Evolutionary conservation across 2,888 invertebrate genomes (phyloP), one percentile per base, ranked within the genome.

Genomic region (Dexiosoma caninum): DNA sequence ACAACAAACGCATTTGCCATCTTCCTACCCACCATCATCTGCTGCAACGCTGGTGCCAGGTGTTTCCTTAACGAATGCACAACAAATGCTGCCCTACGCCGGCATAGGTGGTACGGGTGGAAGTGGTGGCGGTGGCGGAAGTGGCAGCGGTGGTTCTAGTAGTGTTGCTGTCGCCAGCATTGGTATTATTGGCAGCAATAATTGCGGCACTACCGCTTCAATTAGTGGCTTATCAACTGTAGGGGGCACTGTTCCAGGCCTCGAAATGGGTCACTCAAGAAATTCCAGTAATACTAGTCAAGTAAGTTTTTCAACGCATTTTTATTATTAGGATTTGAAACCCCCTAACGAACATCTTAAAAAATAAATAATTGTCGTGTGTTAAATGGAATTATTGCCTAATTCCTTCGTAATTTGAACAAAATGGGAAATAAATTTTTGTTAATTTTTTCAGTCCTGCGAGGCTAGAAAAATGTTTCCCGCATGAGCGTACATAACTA

Each of bases 221-320:
- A 71, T 76, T 32, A 67, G 80, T 71, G 80, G 80, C 55, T 44
- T 81, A 72, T 55, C 80, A 57, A 81, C 81, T 44, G 66, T 77
- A 14, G 80, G 67, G 14, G 71, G 60, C 57, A 81, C 81, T 40
- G 81, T 77, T 76, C 81, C 81, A 69, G 81, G 81, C 67, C 77
- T 88, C 67, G 90, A 90, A 88, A 88, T 90, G 87, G 90, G 90
- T 77, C 95, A 95, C 91, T 94, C 94, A 71, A 91, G 95, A 84
- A 95, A 95, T 91, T 95, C 94, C 84, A 94, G 94, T 89, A 95
- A 94, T 91, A 94, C 94, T 88, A 94, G 94, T 91, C 93, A 93
- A 90, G 92, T 94, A 81, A 93, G 93, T 85, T 37, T 46, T 23
- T 7, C 3, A 5, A 27, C 4, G 6, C 3, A 5, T 27, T 10